A percentile compares a stretch with the other conserved stretches of the same genome.
Evolutionary conservation across 2,888 invertebrate genomes (phyloP).

Genomic region (Heteropelma amictum): DNA sequence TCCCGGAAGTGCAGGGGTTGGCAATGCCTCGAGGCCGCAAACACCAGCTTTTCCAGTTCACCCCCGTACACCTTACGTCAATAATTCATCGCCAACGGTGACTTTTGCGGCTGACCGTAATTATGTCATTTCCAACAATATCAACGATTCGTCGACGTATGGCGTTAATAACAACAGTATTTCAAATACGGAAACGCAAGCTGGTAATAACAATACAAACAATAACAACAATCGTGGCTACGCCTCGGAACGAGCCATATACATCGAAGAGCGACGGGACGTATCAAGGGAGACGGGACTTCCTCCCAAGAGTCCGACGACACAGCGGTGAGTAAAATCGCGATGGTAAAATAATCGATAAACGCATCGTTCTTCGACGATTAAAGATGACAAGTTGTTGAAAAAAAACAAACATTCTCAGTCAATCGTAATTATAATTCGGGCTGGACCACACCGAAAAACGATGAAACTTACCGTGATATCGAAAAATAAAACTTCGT

Average conservation of each 20-base stretch:
- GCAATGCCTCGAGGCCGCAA: conserved; percentile 85
- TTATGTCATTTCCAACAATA: conserved; percentile 67
- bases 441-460: too few species aligned
- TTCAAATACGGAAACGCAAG: conserved; percentile 60
- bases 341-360: not conserved
- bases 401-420: not conserved
- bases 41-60: conserved; percentile 97
- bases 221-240: conserved; percentile 70
- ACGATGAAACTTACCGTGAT: too few species aligned
- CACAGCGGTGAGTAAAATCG: conserved; percentile 80
- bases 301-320: conserved; percentile 90
- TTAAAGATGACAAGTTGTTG: too few species aligned
- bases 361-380: not conserved
- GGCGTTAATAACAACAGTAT: conserved; percentile 64
- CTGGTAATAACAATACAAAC: conserved; percentile 64
- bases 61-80: conserved; percentile 92
- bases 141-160: conserved; percentile 61
- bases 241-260: conserved; percentile 70
- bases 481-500: not conserved
- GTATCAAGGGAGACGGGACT: conserved; percentile 79
- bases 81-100: conserved; percentile 85
- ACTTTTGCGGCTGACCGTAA: conserved; percentile 73
- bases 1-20: conserved; percentile 80
- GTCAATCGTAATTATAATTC: too few species aligned
- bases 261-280: conserved; percentile 74